Base-by-base conservation (phyloP, 2,888 invertebrate genomes). In the Conops quadrifasciatus region DNA sequence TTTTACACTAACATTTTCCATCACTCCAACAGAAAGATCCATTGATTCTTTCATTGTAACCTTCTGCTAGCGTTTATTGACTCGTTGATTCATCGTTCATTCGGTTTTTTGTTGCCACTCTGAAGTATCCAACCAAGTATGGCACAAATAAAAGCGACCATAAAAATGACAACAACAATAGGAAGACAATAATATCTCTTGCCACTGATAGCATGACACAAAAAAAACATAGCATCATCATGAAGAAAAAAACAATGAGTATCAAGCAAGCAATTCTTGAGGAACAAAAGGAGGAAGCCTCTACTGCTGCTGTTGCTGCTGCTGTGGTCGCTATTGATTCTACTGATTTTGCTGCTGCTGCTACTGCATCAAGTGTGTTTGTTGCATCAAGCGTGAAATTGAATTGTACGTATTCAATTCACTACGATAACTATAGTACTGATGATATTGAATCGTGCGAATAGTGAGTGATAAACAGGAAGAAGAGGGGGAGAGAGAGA, bases 301-400 rank as follows among this genome's bases (percentile, higher is more conserved):
- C 28, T 56, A 26, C 11, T 56, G 56, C 4, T 26, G 28, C 28
- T 56, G 26, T 15, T 56, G 56, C 56, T 26, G 28, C 21, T 56
- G 56, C 26, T 56, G 21, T 2, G 16, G 26, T 26, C 19, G 51
- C n/a, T 5, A 21, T 51, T 51, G 19, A 21, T 56, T 56, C 26
- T 56, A 15, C 13, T 56, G 56, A 24, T 56, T 15, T 56, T 56
- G 28, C 16, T 56, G 56, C 56, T 24, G 56, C 26, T 56, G 56
- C 26, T 26, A 19, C 56, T 56, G 56, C 24, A 36, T 36, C 4
- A 36, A 9, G 4, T 36, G 4, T 36, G 4, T 4, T 36, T 36
- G 36, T 36, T 36, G 36, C 36, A 36, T 36, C 36, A 36, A 36
- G 36, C 9, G 9, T 36, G 4, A 9, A 36, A 36, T 36, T 36